Conservation (phyloP, 2,888 invertebrate genomes). For the Heliconius ethilla region DNA sequence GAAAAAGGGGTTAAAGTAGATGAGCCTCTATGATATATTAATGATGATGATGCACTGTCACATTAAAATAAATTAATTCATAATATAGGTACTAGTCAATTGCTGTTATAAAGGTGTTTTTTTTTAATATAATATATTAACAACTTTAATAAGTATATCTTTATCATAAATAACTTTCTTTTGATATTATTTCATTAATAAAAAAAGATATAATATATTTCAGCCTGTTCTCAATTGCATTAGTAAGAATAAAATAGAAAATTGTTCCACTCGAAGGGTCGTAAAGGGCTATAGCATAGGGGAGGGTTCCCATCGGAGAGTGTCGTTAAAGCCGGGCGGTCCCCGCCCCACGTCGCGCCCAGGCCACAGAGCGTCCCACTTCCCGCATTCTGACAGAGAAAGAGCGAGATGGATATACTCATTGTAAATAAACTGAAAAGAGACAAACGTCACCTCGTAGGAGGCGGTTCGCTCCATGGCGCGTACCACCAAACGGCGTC, state of each 20-base stretch:
- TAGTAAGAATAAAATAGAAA: constrained; percentile 50
- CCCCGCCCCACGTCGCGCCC: constrained; percentile 53
- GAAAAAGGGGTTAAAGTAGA: not conserved
- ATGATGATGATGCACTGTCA: not conserved
- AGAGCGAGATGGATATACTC: constrained; percentile 44
- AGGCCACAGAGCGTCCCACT: constrained; percentile 53
- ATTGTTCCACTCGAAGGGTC: constrained; percentile 61
- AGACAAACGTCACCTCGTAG: constrained; percentile 40
- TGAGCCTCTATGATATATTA: not conserved
- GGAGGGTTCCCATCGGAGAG: constrained; percentile 57
- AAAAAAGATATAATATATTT: constrained; percentile 25
- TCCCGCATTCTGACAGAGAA: constrained; percentile 33
- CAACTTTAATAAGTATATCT: not conserved
- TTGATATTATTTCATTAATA: constrained; percentile 16
- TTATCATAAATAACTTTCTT: not conserved
- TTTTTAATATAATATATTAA: not conserved
- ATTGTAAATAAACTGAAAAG: constrained; percentile 35
- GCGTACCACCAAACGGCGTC: constrained; percentile 53
- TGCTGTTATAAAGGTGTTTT: not conserved
- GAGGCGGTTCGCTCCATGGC: constrained; percentile 59
- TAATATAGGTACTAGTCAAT: not conserved
- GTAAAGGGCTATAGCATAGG: constrained; percentile 58
- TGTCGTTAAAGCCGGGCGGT: constrained; percentile 48
- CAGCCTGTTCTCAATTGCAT: constrained; percentile 43
- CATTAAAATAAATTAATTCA: not conserved